phyloP scores from a whole-genome alignment of 2,888 invertebrate genomes.

The Rhabditophanes sp. region DNA sequence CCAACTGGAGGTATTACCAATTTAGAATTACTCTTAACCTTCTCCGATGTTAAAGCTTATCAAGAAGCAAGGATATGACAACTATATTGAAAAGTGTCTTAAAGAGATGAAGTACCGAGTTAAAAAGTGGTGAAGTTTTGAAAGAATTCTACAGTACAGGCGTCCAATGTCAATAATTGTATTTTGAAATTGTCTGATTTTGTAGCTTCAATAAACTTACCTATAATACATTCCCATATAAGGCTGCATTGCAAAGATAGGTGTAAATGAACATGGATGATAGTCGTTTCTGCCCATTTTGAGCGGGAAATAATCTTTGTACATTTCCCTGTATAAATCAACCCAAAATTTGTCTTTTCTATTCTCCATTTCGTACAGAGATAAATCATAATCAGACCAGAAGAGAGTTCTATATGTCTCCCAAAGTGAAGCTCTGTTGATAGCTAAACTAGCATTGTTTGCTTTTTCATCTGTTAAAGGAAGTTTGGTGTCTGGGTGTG shows the following conservation, averaged over 20 bases:
- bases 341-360: slow-evolving; percentile 61
- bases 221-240: slow-evolving; percentile 38
- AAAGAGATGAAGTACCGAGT: too few relatives aligned
- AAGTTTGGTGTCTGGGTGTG: too few relatives aligned
- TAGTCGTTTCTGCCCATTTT: slow-evolving; percentile 63
- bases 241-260: slow-evolving; percentile 58
- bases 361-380: slow-evolving; percentile 37
- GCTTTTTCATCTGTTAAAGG: slow-evolving; percentile 21
- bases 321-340: slow-evolving; percentile 60
- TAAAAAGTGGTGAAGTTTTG: too few relatives aligned
- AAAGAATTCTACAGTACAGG: too few relatives aligned
- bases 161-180: too few relatives aligned
- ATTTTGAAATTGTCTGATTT: too few relatives aligned
- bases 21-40: too few relatives aligned
- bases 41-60: too few relatives aligned
- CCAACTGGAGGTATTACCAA: too few relatives aligned
- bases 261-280: slow-evolving; percentile 67
- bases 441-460: slow-evolving; percentile 24
- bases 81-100: too few relatives aligned
- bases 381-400: slow-evolving; percentile 40
- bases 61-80: too few relatives aligned
- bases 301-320: slow-evolving; percentile 65
- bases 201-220: too few relatives aligned
- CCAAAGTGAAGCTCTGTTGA: slow-evolving; percentile 31
- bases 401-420: slow-evolving; percentile 39